Evolutionary conservation across 2,113 vertebrate species (phyloP), one percentile per base, ranked within the genome.

Genomic region (Trichomycterus rosablanca): DNA sequence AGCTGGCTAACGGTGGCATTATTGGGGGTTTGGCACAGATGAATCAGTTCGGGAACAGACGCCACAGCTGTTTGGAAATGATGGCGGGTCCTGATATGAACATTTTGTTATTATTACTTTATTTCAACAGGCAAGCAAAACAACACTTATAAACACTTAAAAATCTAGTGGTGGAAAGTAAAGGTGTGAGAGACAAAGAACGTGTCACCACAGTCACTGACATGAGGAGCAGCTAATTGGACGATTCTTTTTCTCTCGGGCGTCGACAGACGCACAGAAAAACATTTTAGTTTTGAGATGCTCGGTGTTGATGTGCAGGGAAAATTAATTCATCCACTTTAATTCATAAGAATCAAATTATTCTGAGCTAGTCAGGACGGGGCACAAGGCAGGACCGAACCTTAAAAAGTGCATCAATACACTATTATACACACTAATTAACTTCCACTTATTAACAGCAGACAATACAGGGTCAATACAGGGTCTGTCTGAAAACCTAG

Each of bases 11-110:
- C 55, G 74, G 75, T 12, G 10, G 35, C 35, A 39, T 20, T 32
- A 23, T 42, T 52, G 48, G 74, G 67, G 74, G 69, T 53, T 68
- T 65, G 66, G 67, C 72, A 63, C 76, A 78, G 77, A 79, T 68
- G 63, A 69, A 66, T 73, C 71, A 59, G 70, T 76, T 66, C 71
- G 55, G 63, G 51, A 72, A 55, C 74, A 60, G 70, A 79, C 77
- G 77, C 67, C 63, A 74, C 59, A 59, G 86, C 80, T 83, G 83
- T 81, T 81, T 82, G 80, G 79, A 85, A 83, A 82, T 79, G 78
- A 80, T 77, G 74, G 78, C 74, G 74, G 72, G 72, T 81, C 78
- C 72, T 28, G 75, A 78, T 75, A 80, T 70, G 71, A 69, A 80
- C 80, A 76, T 56, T 72, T 68, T 72, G 74, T 77, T 77, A 79